phyloP scores from a whole-genome alignment of 2,888 invertebrate genomes.

The Tetrapedia diversipes region DNA sequence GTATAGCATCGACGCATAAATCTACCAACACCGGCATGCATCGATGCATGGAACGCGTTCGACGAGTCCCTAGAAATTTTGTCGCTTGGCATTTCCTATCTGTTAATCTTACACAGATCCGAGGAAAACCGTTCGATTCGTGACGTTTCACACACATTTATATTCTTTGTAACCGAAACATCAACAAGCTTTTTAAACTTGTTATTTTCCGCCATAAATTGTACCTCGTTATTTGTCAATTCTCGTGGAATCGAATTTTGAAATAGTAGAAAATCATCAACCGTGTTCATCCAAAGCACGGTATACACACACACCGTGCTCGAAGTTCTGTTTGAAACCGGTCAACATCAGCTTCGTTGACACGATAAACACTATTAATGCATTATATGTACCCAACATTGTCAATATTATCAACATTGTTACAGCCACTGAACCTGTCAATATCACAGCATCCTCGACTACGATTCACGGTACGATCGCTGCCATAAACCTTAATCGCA shows the following conservation, averaged over 20 bases:
- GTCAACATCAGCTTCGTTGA: neutral
- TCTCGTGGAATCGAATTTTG: no score
- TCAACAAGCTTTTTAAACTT: no score
- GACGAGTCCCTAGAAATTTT: neutral
- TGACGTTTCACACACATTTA: no score
- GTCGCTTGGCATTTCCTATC: neutral
- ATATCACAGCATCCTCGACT: neutral
- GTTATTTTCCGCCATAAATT: no score
- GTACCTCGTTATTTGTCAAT: no score
- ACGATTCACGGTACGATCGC: neutral
- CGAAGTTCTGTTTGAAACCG: no score
- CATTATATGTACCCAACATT: neutral
- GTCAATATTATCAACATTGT: neutral
- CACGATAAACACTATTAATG: neutral
- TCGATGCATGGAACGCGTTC: neutral
- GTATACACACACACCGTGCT: no score
- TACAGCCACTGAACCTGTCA: neutral
- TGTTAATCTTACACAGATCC: neutral
- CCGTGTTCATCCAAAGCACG: no score
- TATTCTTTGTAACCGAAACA: no score
- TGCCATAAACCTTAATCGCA: neutral
- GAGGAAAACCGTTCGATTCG: no score
- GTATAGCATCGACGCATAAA: constrained; percentile 12
- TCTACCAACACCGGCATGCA: neutral
- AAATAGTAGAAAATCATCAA: no score